These are phyloP conservation scores for Pteruthius melanotis DNA, from an alignment of 2,113 vertebrate species.

Conservation along the genomic window DNA sequence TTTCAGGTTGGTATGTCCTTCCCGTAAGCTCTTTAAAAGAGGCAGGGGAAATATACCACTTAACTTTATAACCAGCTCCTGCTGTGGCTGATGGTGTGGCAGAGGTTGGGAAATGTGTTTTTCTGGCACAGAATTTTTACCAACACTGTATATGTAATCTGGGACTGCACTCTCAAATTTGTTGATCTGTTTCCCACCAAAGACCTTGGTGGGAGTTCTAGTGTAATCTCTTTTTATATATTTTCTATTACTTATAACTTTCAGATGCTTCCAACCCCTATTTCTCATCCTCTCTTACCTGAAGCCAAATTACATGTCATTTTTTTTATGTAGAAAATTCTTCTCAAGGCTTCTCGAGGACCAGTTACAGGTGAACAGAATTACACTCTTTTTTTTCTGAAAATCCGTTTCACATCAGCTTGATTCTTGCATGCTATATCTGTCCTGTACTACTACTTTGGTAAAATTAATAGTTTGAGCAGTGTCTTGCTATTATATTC, in stretches of 20 bases:
- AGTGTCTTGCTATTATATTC: not conserved
- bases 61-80: not conserved
- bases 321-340: not conserved
- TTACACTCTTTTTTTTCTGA: not conserved
- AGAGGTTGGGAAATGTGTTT: not conserved
- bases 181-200: not conserved
- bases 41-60: not conserved
- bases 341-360: not conserved
- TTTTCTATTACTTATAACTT: not conserved
- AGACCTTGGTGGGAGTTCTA: not conserved
- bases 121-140: not conserved
- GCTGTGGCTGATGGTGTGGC: not conserved
- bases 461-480: not conserved
- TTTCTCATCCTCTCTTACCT: not conserved
- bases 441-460: not conserved
- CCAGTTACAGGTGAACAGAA: not conserved
- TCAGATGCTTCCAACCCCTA: not conserved
- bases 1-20: not conserved
- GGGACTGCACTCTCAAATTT: not conserved
- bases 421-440: not conserved
- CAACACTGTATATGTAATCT: not conserved
- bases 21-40: not conserved
- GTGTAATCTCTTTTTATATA: not conserved
- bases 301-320: not conserved
- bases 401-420: not conserved